Evolutionary conservation across 2,888 invertebrate genomes (phyloP).

Genomic region (Gryllus longicercus): DNA sequence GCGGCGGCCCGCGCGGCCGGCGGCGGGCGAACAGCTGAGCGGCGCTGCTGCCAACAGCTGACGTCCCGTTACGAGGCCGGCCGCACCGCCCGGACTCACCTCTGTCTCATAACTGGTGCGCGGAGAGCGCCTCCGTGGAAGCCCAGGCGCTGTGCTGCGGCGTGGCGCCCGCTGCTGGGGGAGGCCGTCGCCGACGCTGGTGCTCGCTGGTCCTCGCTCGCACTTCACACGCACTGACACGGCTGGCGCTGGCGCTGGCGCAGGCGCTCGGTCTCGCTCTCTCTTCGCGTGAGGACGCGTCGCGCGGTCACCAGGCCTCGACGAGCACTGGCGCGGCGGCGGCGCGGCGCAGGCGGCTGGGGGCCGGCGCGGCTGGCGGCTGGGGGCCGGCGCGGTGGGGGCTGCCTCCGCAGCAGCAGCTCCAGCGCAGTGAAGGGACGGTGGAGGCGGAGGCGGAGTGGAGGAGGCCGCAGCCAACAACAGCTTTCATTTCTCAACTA

Average conservation of each 20-base stretch:
- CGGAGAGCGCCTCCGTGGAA: neutral
- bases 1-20: too few relatives aligned
- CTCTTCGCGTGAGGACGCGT: neutral
- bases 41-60: too few relatives aligned
- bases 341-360: constrained; percentile 17
- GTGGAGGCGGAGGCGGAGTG: neutral
- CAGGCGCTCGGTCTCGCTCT: too few relatives aligned
- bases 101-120: neutral
- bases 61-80: too few relatives aligned
- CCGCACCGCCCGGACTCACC: neutral
- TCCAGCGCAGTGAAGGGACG: neutral
- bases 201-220: too few relatives aligned
- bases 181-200: too few relatives aligned
- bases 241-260: too few relatives aligned
- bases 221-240: too few relatives aligned
- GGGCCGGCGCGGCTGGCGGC: neutral
- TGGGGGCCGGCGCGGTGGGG: neutral
- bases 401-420: neutral
- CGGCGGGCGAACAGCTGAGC: too few relatives aligned
- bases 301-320: constrained; percentile 17
- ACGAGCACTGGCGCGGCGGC: neutral
- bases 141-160: too few relatives aligned
- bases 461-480: constrained; percentile 8
- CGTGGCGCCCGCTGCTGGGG: too few relatives aligned
- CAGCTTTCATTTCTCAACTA: constrained; percentile 35